Evolutionary conservation across 2,113 vertebrate species (phyloP).

Genomic region (Grantiella picta): DNA sequence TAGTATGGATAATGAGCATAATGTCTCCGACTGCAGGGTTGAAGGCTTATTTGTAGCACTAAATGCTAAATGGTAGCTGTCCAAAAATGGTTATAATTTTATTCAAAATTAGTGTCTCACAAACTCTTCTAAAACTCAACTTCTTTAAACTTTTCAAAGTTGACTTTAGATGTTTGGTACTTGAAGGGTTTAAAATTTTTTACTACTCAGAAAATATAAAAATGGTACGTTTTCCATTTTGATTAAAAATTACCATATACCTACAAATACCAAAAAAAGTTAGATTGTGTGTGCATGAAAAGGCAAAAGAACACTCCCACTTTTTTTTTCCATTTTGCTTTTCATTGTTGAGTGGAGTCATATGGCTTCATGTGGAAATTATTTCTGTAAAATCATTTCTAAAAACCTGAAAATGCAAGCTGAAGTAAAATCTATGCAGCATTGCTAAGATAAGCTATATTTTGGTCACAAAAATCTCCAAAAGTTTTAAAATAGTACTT

Average conservation of each 20-base stretch:
- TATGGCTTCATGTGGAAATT: neutral
- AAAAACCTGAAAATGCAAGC: neutral
- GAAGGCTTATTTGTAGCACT: neutral
- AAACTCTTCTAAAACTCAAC: neutral
- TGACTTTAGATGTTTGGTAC: neutral
- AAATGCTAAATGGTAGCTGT: neutral
- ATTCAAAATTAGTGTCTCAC: neutral
- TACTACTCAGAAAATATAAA: neutral
- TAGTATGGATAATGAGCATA: neutral
- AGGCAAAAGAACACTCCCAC: rapidly evolving
- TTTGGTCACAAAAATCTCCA: neutral
- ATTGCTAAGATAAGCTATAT: neutral
- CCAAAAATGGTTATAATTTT: neutral
- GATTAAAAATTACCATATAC: neutral
- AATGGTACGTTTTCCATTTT: neutral
- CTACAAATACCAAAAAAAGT: neutral
- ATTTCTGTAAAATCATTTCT: neutral
- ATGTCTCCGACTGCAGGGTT: neutral
- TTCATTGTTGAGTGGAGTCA: neutral
- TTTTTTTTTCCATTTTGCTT: neutral
- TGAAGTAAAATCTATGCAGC: neutral
- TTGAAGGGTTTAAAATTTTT: neutral
- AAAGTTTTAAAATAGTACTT: neutral
- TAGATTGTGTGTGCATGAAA: neutral
- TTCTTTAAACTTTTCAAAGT: neutral